Base-by-base conservation (phyloP, 2,113 vertebrate species). In the Tichodroma muraria region DNA sequence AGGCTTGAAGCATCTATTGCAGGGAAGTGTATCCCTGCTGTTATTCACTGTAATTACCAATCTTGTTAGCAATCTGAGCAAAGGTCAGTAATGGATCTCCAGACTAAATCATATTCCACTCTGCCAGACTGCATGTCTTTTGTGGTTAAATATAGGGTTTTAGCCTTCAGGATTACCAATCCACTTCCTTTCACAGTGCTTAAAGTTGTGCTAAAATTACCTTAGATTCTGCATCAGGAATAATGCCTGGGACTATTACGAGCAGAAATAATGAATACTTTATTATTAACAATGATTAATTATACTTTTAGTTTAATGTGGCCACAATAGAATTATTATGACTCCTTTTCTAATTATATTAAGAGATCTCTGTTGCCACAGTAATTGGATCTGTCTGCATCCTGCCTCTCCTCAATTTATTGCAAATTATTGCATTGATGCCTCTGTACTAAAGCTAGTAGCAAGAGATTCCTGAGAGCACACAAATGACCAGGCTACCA, bases 201-300 rank as follows among this genome's bases (percentile, higher is more conserved):
- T 72, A 14, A 64, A 80, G 33, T 82, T 77, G 54, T 45, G 47
- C 40, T 92, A 35, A 83, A 91, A 79, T 91, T 72, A 76, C 77
- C 37, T 60, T 68, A 44, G 38, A 37, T 75, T 83, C 38, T 83
- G n/a, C 22, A 92, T 80, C 44, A 52, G 49, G 60, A 78, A 27
- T 80, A 95, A 82, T 56, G 50, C 33, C 75, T 80, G 44, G 64
- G 72, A 59, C 86, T 92, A 53, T 45, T 79, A 49, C 5, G 8
- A 81, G 73, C 80, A 88, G 72, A 83, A 78, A 44, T 65, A 95
- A 82, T 19, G 24, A 75, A 37, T 90, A 44, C 64, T 93, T 96
- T 89, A 78, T 88, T 86, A 86, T 86, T 96, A 88, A 57, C 45
- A 52, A 13, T 93, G 94, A 96, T 92, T 96, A 94, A 96, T 92